phyloP scores from a whole-genome alignment of 2,888 invertebrate species.

The Xylophagus ater region DNA sequence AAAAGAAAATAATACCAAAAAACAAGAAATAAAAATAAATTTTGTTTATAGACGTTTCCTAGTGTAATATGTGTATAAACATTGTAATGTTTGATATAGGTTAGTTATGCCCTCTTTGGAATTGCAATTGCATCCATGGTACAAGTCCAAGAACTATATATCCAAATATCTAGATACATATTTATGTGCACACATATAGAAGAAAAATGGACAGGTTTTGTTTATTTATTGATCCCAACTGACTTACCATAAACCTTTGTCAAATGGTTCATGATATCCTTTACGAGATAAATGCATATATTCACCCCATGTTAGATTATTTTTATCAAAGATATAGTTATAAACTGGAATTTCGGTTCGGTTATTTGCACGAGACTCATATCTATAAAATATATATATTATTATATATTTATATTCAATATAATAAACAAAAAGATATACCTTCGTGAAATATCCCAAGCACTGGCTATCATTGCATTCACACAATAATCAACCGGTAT shows the following conservation, averaged over 20 bases:
- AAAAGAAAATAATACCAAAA: too few species aligned
- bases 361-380: slow-evolving; percentile 22
- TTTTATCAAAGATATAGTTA: slow-evolving; percentile 37
- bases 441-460: slow-evolving; percentile 33
- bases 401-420: slow-evolving; percentile 1
- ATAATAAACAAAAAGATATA: neutral
- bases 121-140: too few species aligned
- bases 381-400: slow-evolving; percentile 20
- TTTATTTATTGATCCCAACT: slow-evolving; percentile 12
- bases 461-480: slow-evolving; percentile 39
- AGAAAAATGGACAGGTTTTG: too few species aligned
- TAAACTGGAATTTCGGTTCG: slow-evolving; percentile 35
- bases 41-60: too few species aligned
- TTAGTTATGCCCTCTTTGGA: too few species aligned
- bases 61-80: too few species aligned
- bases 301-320: slow-evolving; percentile 39
- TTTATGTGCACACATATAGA: too few species aligned
- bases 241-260: slow-evolving; percentile 38
- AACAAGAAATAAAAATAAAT: too few species aligned
- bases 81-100: too few species aligned
- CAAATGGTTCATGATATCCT: slow-evolving; percentile 39
- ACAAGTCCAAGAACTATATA: too few species aligned
- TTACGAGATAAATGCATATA: slow-evolving; percentile 37
- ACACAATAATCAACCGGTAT: slow-evolving; percentile 40
- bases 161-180: too few species aligned